A percentile compares a stretch with the other conserved stretches of the same genome.
phyloP scores from a whole-genome alignment of 1,140 invertebrate genomes.

The Leucophenga varia region DNA sequence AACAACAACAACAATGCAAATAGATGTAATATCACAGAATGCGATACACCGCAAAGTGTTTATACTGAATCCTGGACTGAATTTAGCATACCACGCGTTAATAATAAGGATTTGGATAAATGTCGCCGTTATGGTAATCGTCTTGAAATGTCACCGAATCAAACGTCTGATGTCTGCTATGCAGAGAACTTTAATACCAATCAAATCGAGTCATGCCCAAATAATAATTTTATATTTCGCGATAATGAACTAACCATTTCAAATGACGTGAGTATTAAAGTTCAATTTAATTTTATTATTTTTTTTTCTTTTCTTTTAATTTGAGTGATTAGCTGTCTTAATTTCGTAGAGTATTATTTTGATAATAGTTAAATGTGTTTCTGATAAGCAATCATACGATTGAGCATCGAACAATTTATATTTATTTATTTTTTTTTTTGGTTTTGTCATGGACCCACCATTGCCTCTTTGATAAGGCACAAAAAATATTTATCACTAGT shows the following conservation, averaged over 20 bases:
- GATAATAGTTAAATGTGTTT: too few species aligned
- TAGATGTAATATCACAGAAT: constrained; percentile 68
- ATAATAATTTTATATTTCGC: constrained; percentile 41
- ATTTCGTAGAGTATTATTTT: too few species aligned
- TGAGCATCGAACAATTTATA: too few species aligned
- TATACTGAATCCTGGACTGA: constrained; percentile 61
- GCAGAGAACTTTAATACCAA: constrained; percentile 52
- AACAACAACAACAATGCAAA: not conserved
- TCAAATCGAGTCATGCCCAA: constrained; percentile 31
- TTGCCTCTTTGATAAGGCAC: too few species aligned
- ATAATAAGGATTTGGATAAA: constrained; percentile 55
- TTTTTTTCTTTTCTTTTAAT: too few species aligned
- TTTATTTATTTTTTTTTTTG: too few species aligned
- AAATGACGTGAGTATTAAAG: constrained; percentile 53
- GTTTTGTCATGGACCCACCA: too few species aligned
- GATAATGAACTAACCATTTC: constrained; percentile 46
- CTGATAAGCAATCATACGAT: too few species aligned
- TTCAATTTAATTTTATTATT: too few species aligned
- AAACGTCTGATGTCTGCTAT: constrained; percentile 52
- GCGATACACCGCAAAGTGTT: constrained; percentile 54
- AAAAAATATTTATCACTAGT: too few species aligned
- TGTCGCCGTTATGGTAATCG: constrained; percentile 59
- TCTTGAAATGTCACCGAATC: too few species aligned
- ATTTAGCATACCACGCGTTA: constrained; percentile 59
- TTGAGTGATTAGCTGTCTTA: too few species aligned